Evolutionary conservation across 64 coral and sea anemone species (phyloP).

Genomic region (Hydrozoanthus tunicans): DNA sequence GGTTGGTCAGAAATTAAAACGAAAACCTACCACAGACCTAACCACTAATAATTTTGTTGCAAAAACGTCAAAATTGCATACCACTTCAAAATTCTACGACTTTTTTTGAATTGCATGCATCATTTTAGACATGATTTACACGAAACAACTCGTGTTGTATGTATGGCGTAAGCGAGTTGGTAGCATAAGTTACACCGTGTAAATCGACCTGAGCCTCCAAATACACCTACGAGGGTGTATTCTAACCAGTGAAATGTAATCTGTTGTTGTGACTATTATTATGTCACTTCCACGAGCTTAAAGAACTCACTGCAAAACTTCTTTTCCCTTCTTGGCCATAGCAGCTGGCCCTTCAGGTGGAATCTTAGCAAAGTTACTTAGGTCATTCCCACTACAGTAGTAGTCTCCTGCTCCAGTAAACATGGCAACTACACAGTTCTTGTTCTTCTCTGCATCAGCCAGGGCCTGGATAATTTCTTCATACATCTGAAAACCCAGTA

Average conservation of each 20-base stretch:
- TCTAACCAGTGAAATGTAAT: not conserved
- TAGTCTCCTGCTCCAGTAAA: slow-evolving; percentile 89
- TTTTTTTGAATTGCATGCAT: too few relatives aligned
- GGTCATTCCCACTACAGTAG: slow-evolving; percentile 94
- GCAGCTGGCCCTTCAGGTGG: slow-evolving; percentile 90
- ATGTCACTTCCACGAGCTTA: too few relatives aligned
- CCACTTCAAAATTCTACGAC: too few relatives aligned
- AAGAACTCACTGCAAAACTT: slow-evolving; percentile 73
- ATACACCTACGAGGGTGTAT: not conserved
- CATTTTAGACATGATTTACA: too few relatives aligned
- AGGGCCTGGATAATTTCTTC: slow-evolving; percentile 86
- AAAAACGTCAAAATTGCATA: too few relatives aligned
- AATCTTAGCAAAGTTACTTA: slow-evolving; percentile 92
- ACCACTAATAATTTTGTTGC: too few relatives aligned
- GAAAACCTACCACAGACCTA: too few relatives aligned
- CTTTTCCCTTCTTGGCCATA: slow-evolving; percentile 74
- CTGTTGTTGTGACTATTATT: not conserved
- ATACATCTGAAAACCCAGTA: slow-evolving; percentile 75
- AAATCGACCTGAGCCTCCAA: too few relatives aligned
- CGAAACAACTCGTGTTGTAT: too few relatives aligned
- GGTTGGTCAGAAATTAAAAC: too few relatives aligned
- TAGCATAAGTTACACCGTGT: too few relatives aligned
- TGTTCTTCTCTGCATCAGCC: slow-evolving; percentile 74
- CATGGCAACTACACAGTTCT: slow-evolving; percentile 85
- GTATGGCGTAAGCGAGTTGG: too few relatives aligned